A percentile compares a stretch with the other conserved stretches of the same genome.
Evolutionary conservation across 2,113 vertebrate genomes (phyloP).

Genomic region (Nothobranchius furzeri): DNA sequence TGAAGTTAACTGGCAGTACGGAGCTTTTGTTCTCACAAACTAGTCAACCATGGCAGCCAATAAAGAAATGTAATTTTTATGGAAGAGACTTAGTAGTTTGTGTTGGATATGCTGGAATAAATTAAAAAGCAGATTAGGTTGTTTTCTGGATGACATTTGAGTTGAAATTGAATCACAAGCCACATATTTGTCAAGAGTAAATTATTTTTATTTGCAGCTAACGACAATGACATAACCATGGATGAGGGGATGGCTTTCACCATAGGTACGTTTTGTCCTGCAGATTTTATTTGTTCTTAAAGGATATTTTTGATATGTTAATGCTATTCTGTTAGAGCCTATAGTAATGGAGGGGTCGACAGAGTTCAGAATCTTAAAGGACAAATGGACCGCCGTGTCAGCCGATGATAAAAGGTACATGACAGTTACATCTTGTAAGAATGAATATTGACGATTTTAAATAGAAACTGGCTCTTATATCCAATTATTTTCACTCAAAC

Average conservation of each 20-base stretch:
- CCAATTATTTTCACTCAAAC: background rate
- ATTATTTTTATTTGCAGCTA: slow-evolving; percentile 62
- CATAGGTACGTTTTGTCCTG: slow-evolving; percentile 61
- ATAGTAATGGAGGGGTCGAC: slow-evolving; percentile 91
- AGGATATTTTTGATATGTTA: slow-evolving; percentile 4
- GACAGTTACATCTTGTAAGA: too few relatives aligned
- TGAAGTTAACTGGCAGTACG: too few relatives aligned
- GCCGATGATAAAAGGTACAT: slow-evolving; percentile 88
- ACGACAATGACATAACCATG: slow-evolving; percentile 78
- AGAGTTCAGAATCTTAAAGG: slow-evolving; percentile 86
- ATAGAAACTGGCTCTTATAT: too few relatives aligned
- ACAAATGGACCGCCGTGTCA: slow-evolving; percentile 93
- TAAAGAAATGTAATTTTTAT: too few relatives aligned
- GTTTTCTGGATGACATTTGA: too few relatives aligned
- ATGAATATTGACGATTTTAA: too few relatives aligned
- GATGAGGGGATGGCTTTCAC: slow-evolving; percentile 84
- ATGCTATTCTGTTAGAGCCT: slow-evolving; percentile 81
- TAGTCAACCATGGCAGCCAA: too few relatives aligned
- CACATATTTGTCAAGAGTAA: background rate
- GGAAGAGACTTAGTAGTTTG: too few relatives aligned
- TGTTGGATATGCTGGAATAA: too few relatives aligned
- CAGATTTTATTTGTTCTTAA: background rate
- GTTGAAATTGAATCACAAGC: too few relatives aligned
- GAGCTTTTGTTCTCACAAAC: too few relatives aligned
- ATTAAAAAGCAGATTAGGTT: too few relatives aligned